Conservation (phyloP, 2,113 vertebrate genomes). For the Turnix velox region DNA sequence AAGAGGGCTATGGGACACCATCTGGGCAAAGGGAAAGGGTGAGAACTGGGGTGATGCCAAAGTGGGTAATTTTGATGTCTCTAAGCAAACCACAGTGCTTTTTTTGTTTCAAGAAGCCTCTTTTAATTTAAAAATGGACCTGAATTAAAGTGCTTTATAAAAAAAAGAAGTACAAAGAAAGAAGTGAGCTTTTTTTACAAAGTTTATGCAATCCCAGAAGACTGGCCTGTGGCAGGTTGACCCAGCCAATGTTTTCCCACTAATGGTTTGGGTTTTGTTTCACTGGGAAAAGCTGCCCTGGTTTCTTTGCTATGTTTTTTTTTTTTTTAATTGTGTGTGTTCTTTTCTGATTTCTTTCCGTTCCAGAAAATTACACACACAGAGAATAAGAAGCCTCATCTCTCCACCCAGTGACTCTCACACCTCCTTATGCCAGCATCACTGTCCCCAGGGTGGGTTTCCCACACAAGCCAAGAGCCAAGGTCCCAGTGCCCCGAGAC, state of each 20-base stretch:
- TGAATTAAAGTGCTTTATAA: background rate
- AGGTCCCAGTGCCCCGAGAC: background rate
- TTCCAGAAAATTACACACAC: background rate
- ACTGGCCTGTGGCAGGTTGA: constrained; percentile 13
- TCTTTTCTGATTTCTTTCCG: background rate
- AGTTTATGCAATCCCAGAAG: background rate
- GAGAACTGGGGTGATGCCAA: background rate
- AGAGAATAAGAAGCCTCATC: background rate
- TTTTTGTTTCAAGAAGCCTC: background rate
- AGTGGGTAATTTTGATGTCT: background rate
- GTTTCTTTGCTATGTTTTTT: background rate
- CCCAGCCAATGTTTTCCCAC: constrained; percentile 32
- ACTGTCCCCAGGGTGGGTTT: background rate
- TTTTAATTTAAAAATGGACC: background rate
- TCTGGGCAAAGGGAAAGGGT: background rate
- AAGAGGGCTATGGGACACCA: fast-evolving
- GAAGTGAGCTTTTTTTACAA: background rate
- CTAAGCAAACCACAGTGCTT: background rate
- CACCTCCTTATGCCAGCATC: background rate
- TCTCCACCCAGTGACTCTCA: background rate
- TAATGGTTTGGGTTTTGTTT: background rate
- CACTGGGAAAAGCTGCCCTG: background rate
- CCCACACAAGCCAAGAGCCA: background rate
- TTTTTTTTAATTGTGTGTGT: background rate
- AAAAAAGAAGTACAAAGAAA: background rate